A percentile compares a stretch with the other conserved stretches of the same genome.
Evolutionary conservation across 2,888 invertebrate species (phyloP).

Genomic region (Pristionchus mayeri): DNA sequence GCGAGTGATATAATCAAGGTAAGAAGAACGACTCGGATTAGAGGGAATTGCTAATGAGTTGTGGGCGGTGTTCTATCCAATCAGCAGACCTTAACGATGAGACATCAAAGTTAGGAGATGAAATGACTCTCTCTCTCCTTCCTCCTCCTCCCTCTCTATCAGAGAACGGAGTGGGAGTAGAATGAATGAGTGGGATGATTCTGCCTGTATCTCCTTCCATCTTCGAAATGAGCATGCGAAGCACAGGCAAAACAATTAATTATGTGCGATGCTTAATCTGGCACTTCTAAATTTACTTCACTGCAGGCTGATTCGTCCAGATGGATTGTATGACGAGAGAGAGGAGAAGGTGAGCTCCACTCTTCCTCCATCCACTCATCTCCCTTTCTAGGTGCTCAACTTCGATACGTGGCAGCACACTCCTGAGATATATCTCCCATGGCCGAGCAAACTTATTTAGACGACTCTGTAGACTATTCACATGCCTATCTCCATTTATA

Average conservation of each 20-base stretch:
- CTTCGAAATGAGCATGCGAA: not conserved
- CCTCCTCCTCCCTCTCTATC: not conserved
- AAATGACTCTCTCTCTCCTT: not conserved
- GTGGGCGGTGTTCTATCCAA: constrained; percentile 22
- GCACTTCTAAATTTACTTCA: not conserved
- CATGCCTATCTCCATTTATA: not conserved
- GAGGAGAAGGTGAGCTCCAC: not conserved
- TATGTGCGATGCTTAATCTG: no score
- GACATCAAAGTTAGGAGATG: constrained; percentile 9
- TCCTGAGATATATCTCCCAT: constrained; percentile 26
- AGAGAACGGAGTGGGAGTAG: not conserved
- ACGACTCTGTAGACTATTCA: not conserved
- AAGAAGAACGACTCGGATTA: not conserved
- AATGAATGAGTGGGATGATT: not conserved
- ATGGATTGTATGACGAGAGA: constrained; percentile 23
- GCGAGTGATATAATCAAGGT: not conserved
- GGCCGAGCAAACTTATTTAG: constrained; percentile 26
- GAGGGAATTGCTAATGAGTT: not conserved
- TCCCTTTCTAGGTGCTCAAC: not conserved
- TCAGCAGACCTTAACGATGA: not conserved
- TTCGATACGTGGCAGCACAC: constrained; percentile 24
- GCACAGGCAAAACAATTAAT: not conserved
- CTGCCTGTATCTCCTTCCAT: not conserved
- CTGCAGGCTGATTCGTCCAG: constrained; percentile 42
- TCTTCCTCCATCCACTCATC: not conserved